A percentile compares a stretch with the other conserved stretches of the same genome.
These are phyloP conservation scores for Tethea ocularis DNA, from an alignment of 2,888 invertebrate species.

Conservation along the genomic window DNA sequence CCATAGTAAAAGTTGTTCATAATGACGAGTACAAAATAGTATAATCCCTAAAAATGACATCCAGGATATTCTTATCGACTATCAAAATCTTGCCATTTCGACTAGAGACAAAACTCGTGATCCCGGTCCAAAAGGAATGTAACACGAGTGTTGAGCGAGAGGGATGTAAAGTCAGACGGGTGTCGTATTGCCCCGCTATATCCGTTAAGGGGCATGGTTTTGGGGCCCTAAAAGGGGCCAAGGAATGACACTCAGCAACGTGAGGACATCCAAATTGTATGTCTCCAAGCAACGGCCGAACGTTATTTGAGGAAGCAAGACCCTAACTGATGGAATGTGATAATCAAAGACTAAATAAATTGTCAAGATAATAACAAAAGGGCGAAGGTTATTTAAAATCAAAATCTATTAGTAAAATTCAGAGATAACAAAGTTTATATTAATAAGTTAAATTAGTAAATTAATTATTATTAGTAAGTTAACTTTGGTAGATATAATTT, in stretches of 20 bases:
- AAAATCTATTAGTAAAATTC: too few species aligned
- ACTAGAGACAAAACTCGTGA: not conserved
- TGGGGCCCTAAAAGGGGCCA: slow-evolving; percentile 38
- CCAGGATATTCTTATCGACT: too few species aligned
- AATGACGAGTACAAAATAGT: too few species aligned
- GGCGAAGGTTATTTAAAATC: too few species aligned
- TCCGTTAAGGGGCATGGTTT: slow-evolving; percentile 65
- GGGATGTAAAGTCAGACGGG: slow-evolving; percentile 27
- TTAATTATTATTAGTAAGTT: too few species aligned
- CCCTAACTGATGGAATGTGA: slow-evolving; percentile 55
- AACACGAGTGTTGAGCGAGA: slow-evolving; percentile 22
- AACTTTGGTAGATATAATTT: too few species aligned
- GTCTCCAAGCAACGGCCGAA: slow-evolving; percentile 49
- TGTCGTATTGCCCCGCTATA: slow-evolving; percentile 36
- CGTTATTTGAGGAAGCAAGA: slow-evolving; percentile 61
- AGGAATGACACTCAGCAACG: slow-evolving; percentile 60
- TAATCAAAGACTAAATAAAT: slow-evolving; percentile 33
- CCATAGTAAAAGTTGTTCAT: too few species aligned
- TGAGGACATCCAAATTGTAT: slow-evolving; percentile 70
- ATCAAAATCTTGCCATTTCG: too few species aligned
- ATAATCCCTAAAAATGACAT: too few species aligned
- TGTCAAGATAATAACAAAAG: slow-evolving; percentile 6
- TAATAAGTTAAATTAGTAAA: too few species aligned
- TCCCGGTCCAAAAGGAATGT: not conserved
- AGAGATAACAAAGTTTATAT: too few species aligned